These are phyloP conservation scores for human (Homo sapiens) DNA, from an alignment of 2,113 vertebrate genomes.

Conservation along the genomic window DNA sequence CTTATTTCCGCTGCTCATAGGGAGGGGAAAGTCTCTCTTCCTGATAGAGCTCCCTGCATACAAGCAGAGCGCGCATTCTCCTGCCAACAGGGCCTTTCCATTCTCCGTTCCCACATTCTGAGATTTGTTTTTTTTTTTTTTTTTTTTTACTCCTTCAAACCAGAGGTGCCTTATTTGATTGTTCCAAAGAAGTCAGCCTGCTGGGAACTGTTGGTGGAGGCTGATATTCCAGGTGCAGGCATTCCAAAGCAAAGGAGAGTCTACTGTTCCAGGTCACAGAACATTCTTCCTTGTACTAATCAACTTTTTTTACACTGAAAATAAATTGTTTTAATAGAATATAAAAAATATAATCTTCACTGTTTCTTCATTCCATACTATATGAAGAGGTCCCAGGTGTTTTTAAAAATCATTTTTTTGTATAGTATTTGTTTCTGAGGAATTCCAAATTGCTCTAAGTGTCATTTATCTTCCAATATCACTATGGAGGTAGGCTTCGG, in stretches of 20 bases:
- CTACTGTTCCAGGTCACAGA: background rate
- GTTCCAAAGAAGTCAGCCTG: background rate
- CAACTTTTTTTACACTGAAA: background rate
- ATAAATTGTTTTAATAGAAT: background rate
- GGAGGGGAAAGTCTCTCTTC: background rate
- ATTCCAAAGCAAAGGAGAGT: background rate
- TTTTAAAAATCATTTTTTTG: background rate
- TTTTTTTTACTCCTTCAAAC: background rate
- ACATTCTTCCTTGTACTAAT: background rate
- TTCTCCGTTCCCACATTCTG: background rate
- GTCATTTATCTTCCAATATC: background rate
- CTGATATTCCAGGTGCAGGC: background rate
- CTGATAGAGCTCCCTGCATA: background rate
- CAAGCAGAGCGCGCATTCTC: background rate
- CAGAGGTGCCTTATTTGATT: background rate
- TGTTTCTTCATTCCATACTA: background rate
- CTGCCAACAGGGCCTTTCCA: background rate
- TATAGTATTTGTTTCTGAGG: constrained; percentile 6
- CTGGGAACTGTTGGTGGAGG: background rate
- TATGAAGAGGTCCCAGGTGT: background rate
- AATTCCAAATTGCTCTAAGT: background rate
- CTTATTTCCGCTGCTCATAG: background rate
- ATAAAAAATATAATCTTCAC: background rate
- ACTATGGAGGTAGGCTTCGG: background rate
- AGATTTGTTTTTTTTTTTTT: background rate